A percentile compares a stretch with the other conserved stretches of the same genome.
Evolutionary conservation across 2,888 invertebrate genomes (phyloP).

Genomic region (Limnephilus marmoratus): DNA sequence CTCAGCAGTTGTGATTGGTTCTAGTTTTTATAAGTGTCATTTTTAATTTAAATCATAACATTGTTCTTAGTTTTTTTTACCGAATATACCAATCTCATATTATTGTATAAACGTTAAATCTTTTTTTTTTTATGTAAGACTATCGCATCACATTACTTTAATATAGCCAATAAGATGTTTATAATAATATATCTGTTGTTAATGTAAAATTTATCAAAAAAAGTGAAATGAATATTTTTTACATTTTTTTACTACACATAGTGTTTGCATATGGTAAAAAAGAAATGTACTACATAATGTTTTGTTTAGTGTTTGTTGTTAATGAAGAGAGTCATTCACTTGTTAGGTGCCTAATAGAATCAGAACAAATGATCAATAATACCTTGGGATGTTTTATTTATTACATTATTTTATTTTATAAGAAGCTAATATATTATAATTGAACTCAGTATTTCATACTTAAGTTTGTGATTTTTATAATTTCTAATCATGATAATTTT

Average conservation of each 20-base stretch:
- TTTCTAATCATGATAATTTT: constrained; percentile 43
- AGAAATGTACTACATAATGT: constrained; percentile 25
- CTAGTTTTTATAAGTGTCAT: constrained; percentile 46
- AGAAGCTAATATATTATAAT: constrained; percentile 43
- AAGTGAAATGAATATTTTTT: constrained; percentile 64
- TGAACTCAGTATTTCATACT: constrained; percentile 59
- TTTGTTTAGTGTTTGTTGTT: constrained; percentile 36
- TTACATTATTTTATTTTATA: constrained; percentile 48
- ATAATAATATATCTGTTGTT: constrained; percentile 29
- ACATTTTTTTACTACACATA: constrained; percentile 50
- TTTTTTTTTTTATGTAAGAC: constrained; percentile 4
- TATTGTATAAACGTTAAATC: not conserved
- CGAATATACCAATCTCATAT: constrained; percentile 37
- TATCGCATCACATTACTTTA: constrained; percentile 39
- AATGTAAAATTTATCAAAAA: constrained; percentile 26
- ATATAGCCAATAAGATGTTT: constrained; percentile 35
- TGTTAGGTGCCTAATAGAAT: constrained; percentile 58
- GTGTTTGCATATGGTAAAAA: constrained; percentile 30
- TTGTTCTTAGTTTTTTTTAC: constrained; percentile 39
- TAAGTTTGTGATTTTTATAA: constrained; percentile 55
- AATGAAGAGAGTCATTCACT: constrained; percentile 54
- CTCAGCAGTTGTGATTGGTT: constrained; percentile 46
- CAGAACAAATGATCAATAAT: constrained; percentile 51
- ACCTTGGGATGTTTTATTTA: constrained; percentile 45
- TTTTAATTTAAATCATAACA: constrained; percentile 16